Base-by-base conservation (phyloP, 2,113 vertebrate species). In the Sinocyclocheilus anshuiensis region DNA sequence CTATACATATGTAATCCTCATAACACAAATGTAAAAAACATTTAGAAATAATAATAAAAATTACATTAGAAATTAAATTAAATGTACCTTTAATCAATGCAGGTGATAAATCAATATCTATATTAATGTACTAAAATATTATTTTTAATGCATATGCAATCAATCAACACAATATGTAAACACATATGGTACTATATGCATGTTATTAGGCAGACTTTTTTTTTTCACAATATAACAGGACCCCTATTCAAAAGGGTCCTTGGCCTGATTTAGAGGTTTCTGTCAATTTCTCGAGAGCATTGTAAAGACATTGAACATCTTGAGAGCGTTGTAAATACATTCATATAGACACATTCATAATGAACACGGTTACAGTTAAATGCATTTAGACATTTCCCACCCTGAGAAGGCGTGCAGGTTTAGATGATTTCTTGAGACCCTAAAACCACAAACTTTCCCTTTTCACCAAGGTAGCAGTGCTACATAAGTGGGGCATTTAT, bases 371-470 rank as follows among this genome's bases (percentile, higher is more conserved):
- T 55, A 80, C 0, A 2, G 42, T 45, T 10, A 48, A 12, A 48
- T 50, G 3, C 20, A 67, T 67, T 65, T 4, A 48, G 79, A 67
- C 8, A 36, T 59, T 18, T 26, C 24, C 48, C 24, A 26, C 48
- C 24, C 48, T 18, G 3, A 26, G 5, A n/a, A 26, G n/a, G 2
- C 15, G n/a, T 6, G n/a, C 55, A 24, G n/a, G 13, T 50, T 78
- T 11, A 57, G 48, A 50, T 24, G 13, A 3, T 67, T 67, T 42
- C 42, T 42, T 48, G n/a, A 45, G 61, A 81, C 59, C 61, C 59
- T 4, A 16, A 65, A 65, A 81, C 79, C 59, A 67, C 79, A 81
- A 24, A 45, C 79, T 67, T 81, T 67, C 22, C 8, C 39, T 26
- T 81, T 67, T 45, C 8, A 81, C 79, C n/a, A 4, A 55, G 12